Evolutionary conservation across 2,888 invertebrate species (phyloP), one percentile per base, ranked within the genome.

Genomic region (Drosophila algonquin): DNA sequence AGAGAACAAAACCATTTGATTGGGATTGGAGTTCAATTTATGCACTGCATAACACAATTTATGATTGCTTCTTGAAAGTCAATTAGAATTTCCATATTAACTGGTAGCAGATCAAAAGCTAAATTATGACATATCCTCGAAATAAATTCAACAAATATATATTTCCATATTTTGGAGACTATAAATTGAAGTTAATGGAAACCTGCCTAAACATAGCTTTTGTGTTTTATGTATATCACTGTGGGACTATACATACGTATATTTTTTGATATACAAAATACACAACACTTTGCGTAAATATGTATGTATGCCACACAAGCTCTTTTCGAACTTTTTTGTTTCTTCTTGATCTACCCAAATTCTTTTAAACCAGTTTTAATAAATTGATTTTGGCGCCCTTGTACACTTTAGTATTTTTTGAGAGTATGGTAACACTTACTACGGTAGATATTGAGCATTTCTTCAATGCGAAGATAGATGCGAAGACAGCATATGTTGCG

Each of bases 41-140:
- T 73, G 57, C 21, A 73, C 72, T 72, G 4, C 40, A 50, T n/a
- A 40, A 16, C 8, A 1, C 5, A 58, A 55, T 72, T 72, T 73
- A 73, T 16, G 72, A 51, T 44, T 16, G 40, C 18, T 40, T 46
- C 14, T 12, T 30, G 9, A 7, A 8, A 3, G 14, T 63, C 53
- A 58, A 72, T 71, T 73, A 40, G 52, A 21, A 53, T 63, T 58
- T 63, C 44, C 44, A 57, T 56, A 63, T 32, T 18, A 45, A 54
- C 40, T 61, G 53, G 44, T 24, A 9, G n/a, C 47, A 61, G 27
- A 16, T 32, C 24, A 46, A 27, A 16, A 0, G 6, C 7, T 7
- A 54, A 70, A 16, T 71, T 70, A 70, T 52, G 62, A 9, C 54
- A 40, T 8, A 8, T 12, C 44, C 21, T 14, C 12, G 4, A 24